phyloP scores from a whole-genome alignment of 2,113 vertebrate species.

The Mormoops blainvillei region DNA sequence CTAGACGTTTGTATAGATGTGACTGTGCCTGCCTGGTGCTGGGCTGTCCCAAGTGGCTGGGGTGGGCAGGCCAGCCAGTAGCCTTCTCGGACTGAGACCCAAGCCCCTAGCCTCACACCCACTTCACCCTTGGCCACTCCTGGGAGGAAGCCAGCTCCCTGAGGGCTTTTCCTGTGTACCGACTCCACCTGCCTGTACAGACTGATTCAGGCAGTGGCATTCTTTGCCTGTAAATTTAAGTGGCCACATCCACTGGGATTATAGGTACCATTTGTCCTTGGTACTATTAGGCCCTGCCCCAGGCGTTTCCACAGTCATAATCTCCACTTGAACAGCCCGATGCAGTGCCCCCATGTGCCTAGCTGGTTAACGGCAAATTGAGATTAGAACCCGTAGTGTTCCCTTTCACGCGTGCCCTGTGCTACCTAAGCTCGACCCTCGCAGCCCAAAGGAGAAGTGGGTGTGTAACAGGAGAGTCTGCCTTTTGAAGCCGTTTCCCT shows the following conservation, averaged over 20 bases:
- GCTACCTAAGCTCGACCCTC: not conserved
- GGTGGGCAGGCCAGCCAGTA: not conserved
- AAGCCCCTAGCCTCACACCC: not conserved
- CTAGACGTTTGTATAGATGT: not conserved
- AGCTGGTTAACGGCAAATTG: not conserved
- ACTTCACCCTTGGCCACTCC: not conserved
- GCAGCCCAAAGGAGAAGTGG: not conserved
- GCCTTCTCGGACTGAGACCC: not conserved
- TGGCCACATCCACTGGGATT: not conserved
- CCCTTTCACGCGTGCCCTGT: not conserved
- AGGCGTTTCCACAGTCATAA: not conserved
- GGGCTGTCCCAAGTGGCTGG: not conserved
- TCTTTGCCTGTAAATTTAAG: not conserved
- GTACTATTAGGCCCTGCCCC: not conserved
- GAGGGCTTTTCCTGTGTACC: not conserved
- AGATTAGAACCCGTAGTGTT: not conserved
- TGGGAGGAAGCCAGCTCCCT: not conserved
- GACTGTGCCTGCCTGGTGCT: not conserved
- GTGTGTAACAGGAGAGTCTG: not conserved
- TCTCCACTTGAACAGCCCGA: not conserved
- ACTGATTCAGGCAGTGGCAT: not conserved
- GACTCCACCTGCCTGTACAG: not conserved
- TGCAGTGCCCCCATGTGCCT: not conserved
- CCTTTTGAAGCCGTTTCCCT: not conserved
- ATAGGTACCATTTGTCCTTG: not conserved